Base-by-base conservation (phyloP, 64 coral and sea anemone genomes). In the Actinia equina region DNA sequence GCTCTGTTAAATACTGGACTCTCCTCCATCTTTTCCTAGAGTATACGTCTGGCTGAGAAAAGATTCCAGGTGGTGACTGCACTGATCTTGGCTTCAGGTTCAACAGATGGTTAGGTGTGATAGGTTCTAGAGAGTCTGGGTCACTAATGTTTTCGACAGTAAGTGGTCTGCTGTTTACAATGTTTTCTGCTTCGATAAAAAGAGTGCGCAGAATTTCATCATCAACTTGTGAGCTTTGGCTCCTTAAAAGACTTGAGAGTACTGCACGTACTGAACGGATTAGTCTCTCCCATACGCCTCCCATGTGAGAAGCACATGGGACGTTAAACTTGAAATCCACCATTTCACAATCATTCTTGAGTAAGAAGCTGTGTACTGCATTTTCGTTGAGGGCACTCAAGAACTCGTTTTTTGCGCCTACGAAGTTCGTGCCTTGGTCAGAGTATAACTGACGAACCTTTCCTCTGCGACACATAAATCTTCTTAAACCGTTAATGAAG, bases 261-360 rank as follows among this genome's bases (percentile, higher is more conserved):
- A 46, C 86, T 45, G 86, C 41, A 41, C 65, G 70, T 4, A 87
- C 23, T 20, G 86, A 80, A 37, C 57, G 87, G 44, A 89, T 59
- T 56, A 85, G 82, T 7, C 89, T 44, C 83, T 90, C 64, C 89
- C 82, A 90, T 25, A 46, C 60, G 56, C 87, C 87, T 26, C 78
- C 87, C 87, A 89, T 89, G 56, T 89, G 77, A 18, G 87, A 89
- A 56, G 89, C 89, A 41, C 80, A 63, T 1, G 89, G 89, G n/a
- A 56, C 65, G 43, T 90, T 90, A 2, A 90, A 43, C 5, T 85
- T 85, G 82, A 90, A 90, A 1, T 90, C 49, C 0, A 85, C 77
- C 22, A 69, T 64, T 58, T 87, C 86, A 52, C 86, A 87, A 52
- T 87, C 86, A n/a, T 74, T 74, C 70, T 74, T 74, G 4, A 74